phyloP scores from a whole-genome alignment of 2,113 vertebrate genomes.

The Pionites leucogaster region DNA sequence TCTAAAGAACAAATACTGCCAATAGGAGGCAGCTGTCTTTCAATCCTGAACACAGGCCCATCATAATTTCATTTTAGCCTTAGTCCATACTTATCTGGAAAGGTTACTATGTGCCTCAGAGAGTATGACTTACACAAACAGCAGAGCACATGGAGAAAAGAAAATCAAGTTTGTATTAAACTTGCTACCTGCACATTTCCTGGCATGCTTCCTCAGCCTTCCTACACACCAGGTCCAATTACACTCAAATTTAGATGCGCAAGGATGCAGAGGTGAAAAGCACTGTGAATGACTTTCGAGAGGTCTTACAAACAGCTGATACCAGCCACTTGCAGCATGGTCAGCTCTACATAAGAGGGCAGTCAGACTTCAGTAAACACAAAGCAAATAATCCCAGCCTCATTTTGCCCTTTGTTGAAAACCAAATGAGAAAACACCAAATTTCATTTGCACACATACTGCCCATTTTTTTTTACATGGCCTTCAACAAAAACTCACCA shows the following conservation, averaged over 20 bases:
- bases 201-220: background rate
- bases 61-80: background rate
- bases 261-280: background rate
- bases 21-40: background rate
- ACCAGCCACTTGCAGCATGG: background rate
- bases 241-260: background rate
- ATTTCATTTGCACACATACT: background rate
- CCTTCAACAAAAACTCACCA: background rate
- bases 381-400: background rate
- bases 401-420: background rate
- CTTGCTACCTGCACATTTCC: background rate
- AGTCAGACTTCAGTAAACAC: constrained; percentile 36
- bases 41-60: background rate
- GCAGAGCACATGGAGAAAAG: background rate
- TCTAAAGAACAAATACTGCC: background rate
- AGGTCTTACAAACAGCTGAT: background rate
- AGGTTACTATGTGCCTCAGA: background rate
- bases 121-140: rapidly evolving
- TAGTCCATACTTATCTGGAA: background rate
- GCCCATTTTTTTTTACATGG: background rate
- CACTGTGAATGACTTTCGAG: background rate
- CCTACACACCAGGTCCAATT: background rate
- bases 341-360: background rate
- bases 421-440: background rate
- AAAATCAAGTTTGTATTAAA: background rate